These are phyloP conservation scores for Catostomus latipinnis DNA, from an alignment of 2,797 vertebrate genomes.

Conservation along the genomic window DNA sequence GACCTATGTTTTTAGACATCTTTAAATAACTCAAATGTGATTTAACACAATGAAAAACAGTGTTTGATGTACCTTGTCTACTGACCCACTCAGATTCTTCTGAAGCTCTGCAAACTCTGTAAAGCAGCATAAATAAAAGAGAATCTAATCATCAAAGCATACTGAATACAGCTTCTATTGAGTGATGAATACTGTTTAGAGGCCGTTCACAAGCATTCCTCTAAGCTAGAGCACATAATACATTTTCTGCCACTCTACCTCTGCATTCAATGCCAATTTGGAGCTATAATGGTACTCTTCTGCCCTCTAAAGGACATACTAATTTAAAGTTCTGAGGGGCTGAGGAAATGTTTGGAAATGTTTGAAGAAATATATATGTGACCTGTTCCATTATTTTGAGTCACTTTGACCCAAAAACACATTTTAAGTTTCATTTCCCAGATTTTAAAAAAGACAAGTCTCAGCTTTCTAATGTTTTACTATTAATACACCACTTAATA, in stretches of 20 bases:
- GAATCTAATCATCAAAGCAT: background rate
- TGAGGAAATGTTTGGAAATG: background rate
- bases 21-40: background rate
- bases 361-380: too few species aligned
- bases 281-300: constrained; percentile 62
- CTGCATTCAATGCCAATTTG: background rate
- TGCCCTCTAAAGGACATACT: constrained; percentile 72
- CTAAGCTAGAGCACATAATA: too few species aligned
- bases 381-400: too few species aligned
- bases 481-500: too few species aligned
- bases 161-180: background rate
- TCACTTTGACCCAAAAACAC: too few species aligned
- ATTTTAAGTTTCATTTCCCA: too few species aligned
- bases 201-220: background rate
- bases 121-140: constrained; percentile 26
- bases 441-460: too few species aligned
- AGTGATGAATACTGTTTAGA: constrained; percentile 9
- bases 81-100: constrained; percentile 95
- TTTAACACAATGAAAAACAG: background rate
- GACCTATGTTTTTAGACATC: background rate
- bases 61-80: constrained; percentile 87
- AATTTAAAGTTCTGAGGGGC: constrained; percentile 53
- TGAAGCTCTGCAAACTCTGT: constrained; percentile 93
- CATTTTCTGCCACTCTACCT: background rate
- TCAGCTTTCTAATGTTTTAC: too few species aligned